phyloP scores from a whole-genome alignment of 23 tunicate genomes.

The Halocynthia aurantium region DNA sequence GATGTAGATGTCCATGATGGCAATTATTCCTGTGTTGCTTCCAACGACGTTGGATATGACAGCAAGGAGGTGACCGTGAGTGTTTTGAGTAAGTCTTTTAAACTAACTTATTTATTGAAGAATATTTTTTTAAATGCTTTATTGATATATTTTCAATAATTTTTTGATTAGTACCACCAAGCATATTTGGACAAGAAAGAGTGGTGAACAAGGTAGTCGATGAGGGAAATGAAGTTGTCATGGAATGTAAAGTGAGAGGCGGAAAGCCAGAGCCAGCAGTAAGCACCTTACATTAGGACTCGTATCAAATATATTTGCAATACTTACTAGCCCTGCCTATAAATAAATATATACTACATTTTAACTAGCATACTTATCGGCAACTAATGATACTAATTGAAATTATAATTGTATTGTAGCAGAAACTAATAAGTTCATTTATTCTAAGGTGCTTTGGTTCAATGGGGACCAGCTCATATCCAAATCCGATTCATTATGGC shows the following conservation, averaged over 20 bases:
- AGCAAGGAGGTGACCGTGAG: slow-evolving; percentile 47
- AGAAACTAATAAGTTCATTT: too few species aligned
- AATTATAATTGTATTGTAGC: too few species aligned
- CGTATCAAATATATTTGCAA: too few species aligned
- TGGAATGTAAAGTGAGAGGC: slow-evolving; percentile 68
- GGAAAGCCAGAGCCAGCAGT: slow-evolving; percentile 93
- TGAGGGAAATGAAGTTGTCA: slow-evolving; percentile 51
- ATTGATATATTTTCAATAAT: background rate
- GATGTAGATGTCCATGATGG: slow-evolving; percentile 76
- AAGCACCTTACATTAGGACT: background rate
- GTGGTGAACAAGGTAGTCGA: slow-evolving; percentile 46
- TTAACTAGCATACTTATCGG: too few species aligned
- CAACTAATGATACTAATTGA: too few species aligned
- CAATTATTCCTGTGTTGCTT: slow-evolving; percentile 64
- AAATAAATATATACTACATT: too few species aligned
- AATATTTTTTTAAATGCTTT: background rate
- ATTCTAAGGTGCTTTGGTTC: too few species aligned
- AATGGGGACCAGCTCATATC: background rate
- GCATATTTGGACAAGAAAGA: slow-evolving; percentile 50
- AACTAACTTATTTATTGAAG: background rate
- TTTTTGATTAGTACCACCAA: slow-evolving; percentile 55
- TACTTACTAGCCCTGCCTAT: too few species aligned
- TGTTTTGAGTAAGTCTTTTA: slow-evolving; percentile 40
- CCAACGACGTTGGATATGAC: slow-evolving; percentile 73
- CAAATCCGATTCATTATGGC: background rate